Percentiles rank a stretch among this genome's conserved stretches.
Evolutionary conservation across 1,140 invertebrate species (phyloP).

Genomic region (Spodoptera frugiperda): DNA sequence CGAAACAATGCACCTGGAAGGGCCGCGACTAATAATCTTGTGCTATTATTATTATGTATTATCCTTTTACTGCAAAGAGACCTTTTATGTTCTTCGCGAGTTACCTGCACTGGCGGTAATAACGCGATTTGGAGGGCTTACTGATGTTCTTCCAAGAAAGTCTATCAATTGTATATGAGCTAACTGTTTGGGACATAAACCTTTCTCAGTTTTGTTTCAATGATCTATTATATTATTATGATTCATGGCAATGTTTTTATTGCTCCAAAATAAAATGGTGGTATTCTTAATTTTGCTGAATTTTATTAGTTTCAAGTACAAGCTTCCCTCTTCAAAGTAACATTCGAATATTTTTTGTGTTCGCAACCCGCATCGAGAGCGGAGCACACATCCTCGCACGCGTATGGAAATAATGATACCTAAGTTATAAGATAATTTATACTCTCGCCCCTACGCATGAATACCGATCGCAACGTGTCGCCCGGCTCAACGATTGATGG

Average conservation of each 20-base stretch:
- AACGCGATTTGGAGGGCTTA: neutral
- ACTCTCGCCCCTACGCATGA: constrained; percentile 46
- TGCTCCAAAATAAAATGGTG: too few relatives aligned
- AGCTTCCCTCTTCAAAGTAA: neutral
- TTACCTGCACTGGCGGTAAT: neutral
- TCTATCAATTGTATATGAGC: too few relatives aligned
- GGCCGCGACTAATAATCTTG: constrained; percentile 25
- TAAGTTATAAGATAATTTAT: constrained; percentile 48
- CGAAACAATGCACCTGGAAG: constrained; percentile 33
- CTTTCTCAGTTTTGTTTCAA: too few relatives aligned
- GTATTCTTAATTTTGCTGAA: too few relatives aligned
- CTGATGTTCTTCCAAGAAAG: neutral
- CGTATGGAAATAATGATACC: constrained; percentile 45
- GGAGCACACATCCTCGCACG: constrained; percentile 1
- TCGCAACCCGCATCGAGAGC: constrained; percentile 1
- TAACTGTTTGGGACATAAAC: too few relatives aligned
- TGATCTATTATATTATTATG: too few relatives aligned
- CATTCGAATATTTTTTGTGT: neutral
- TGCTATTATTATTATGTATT: constrained; percentile 10
- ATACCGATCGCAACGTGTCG: constrained; percentile 51
- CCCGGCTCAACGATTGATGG: constrained; percentile 60
- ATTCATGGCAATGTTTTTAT: too few relatives aligned
- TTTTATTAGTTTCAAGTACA: neutral
- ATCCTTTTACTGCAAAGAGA: constrained; percentile 17
- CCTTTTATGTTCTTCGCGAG: neutral